These are phyloP conservation scores for Cheilosia scutellata DNA, from an alignment of 2,888 invertebrate species.

Conservation along the genomic window DNA sequence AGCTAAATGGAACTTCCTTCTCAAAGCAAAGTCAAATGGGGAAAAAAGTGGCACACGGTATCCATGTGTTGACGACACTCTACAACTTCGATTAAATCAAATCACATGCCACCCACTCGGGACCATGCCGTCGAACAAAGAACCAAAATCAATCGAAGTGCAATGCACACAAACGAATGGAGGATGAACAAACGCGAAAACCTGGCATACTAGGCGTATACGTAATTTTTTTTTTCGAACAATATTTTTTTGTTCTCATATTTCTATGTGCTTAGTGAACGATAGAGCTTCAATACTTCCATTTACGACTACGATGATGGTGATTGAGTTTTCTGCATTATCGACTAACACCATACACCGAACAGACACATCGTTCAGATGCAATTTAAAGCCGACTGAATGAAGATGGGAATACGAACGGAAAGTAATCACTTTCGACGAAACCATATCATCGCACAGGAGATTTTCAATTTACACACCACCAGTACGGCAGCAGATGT, in stretches of 20 bases:
- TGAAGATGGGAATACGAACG: constrained; percentile 47
- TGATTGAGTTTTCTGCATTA: constrained; percentile 26
- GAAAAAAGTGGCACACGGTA: background rate
- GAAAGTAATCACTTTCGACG: constrained; percentile 65
- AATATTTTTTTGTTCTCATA: background rate
- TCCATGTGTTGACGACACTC: constrained; percentile 18
- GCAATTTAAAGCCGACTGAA: constrained; percentile 33
- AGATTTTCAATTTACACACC: background rate
- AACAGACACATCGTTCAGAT: background rate
- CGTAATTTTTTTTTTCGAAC: constrained; percentile 21
- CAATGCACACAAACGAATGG: constrained; percentile 12
- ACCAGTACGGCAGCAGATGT: background rate
- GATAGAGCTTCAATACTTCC: constrained; percentile 3
- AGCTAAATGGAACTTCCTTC: constrained; percentile 48
- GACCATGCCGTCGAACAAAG: constrained; percentile 35
- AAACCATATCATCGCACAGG: constrained; percentile 53
- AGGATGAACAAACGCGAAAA: constrained; percentile 14
- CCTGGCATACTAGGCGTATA: constrained; percentile 35
- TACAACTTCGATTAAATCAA: constrained; percentile 34
- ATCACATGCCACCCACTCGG: constrained; percentile 20
- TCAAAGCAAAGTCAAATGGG: constrained; percentile 21
- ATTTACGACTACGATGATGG: background rate
- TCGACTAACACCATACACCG: constrained; percentile 21
- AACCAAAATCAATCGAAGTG: constrained; percentile 65
- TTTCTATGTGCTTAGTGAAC: background rate